Base-by-base conservation (phyloP, 2,113 vertebrate genomes). In the Tetrax tetrax region DNA sequence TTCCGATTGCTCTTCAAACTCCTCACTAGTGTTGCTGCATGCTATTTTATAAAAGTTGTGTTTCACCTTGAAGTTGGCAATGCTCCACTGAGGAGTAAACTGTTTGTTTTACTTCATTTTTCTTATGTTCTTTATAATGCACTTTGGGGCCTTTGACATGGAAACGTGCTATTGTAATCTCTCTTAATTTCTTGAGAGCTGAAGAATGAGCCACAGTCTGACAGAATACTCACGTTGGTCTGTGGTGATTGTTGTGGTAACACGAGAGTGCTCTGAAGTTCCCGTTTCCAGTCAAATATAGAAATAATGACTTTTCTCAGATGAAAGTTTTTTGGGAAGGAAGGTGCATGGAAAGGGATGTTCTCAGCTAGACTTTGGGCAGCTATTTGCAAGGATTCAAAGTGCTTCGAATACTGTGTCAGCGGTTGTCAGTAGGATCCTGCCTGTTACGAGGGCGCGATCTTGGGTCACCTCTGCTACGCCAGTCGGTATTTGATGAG, bases 91-190 rank as follows among this genome's bases (percentile, higher is more conserved):
- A 89, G 38, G 61, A 83, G 47, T 85, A 37, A 91, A 54, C 33
- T 33, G 60, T 77, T 93, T 61, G 65, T 27, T 90, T 94, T 83
- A 65, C 54, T 92, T 90, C 50, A n/a, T 59, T 93, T 93, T 96
- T 66, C 68, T 76, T 56, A 6, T 3, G 3, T 74, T 90, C 51
- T 90, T 70, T 51, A 9, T 63, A 41, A 31, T 47, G 63, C 43
- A 37, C 71, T 51, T 75, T 56, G 61, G 85, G 79, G 64, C 86
- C 88, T 96, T 89, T 88, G 64, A 78, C 79, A 28, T 88, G 70
- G 88, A 92, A 90, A 86, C 37, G 2, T 70, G 64, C 47, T 65
- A 11, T 80, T 86, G 35, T 24, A 80, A 37, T 74, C 37, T 74
- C 80, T 79, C 63, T 84, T 64, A 74, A 53, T 83, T 93, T 78